These are phyloP conservation scores for Hydrolagus affinis DNA, from an alignment of 2,113 vertebrate species.

Conservation along the genomic window DNA sequence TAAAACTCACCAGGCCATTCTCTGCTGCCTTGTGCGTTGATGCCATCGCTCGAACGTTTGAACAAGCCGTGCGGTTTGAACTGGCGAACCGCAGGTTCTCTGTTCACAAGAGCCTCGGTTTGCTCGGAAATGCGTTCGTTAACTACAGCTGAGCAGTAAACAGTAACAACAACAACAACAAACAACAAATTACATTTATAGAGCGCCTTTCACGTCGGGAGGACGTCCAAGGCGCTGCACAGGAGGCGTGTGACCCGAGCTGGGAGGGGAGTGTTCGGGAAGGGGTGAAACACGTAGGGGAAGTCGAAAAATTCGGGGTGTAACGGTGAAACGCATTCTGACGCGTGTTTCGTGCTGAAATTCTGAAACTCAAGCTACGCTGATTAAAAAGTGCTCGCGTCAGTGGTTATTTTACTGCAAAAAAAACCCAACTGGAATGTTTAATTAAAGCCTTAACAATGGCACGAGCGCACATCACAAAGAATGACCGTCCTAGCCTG, in stretches of 20 bases:
- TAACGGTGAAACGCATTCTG: neutral
- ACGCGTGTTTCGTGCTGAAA: neutral
- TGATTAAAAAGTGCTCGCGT: neutral
- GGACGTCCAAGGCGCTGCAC: too few species aligned
- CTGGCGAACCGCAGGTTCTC: neutral
- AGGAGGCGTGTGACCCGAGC: too few species aligned
- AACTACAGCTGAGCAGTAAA: neutral
- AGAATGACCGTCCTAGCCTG: neutral
- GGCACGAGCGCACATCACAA: neutral
- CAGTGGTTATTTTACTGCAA: neutral
- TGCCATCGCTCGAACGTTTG: neutral
- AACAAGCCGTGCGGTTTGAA: neutral
- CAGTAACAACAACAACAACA: too few species aligned
- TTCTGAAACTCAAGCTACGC: neutral
- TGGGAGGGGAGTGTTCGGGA: too few species aligned
- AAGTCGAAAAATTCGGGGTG: too few species aligned
- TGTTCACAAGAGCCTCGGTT: neutral
- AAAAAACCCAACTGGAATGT: neutral
- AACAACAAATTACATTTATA: too few species aligned
- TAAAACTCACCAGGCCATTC: neutral
- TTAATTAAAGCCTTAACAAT: neutral
- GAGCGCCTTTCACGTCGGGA: too few species aligned
- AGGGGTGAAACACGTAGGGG: too few species aligned
- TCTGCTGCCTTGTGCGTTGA: neutral
- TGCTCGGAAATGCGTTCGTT: neutral